Percentiles rank a stretch among this genome's conserved stretches.
phyloP scores from a whole-genome alignment of 2,888 invertebrate genomes.

The Ectemnius cavifrons region DNA sequence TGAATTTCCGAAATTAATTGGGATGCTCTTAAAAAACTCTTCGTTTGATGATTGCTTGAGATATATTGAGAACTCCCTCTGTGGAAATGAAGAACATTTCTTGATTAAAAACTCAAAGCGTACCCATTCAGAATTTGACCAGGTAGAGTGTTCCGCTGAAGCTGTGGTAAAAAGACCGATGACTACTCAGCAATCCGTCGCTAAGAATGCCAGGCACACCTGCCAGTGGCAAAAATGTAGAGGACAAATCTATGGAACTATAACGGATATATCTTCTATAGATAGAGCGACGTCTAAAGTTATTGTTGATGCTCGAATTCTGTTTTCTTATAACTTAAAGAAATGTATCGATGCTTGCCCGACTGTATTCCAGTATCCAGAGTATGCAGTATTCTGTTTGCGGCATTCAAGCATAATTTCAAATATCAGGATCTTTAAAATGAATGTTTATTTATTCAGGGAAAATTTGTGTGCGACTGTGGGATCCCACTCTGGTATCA shows the following conservation, averaged over 20 bases:
- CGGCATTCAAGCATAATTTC: no score
- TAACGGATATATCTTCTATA: conserved; percentile 13
- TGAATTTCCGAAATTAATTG: conserved; percentile 80
- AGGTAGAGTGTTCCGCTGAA: background rate
- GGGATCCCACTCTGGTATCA: conserved; percentile 87
- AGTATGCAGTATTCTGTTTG: conserved; percentile 70
- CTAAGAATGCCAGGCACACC: background rate
- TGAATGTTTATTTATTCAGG: conserved; percentile 36
- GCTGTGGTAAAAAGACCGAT: background rate
- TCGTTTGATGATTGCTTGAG: conserved; percentile 74
- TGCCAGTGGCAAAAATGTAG: conserved; percentile 67
- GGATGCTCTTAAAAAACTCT: conserved; percentile 79
- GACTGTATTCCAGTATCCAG: conserved; percentile 79
- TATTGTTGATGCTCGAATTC: conserved; percentile 60
- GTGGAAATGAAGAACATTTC: background rate
- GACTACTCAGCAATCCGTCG: background rate
- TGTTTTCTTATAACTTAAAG: conserved; percentile 82
- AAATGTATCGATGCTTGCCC: conserved; percentile 93
- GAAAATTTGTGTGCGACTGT: conserved; percentile 78
- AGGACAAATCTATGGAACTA: conserved; percentile 45
- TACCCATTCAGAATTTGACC: background rate
- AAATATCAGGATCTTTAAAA: background rate
- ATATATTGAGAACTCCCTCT: conserved; percentile 61
- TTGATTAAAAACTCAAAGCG: background rate
- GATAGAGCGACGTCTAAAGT: conserved; percentile 1